These are phyloP conservation scores for Camponotus vicinus DNA, from an alignment of 1,140 invertebrate species.

Conservation along the genomic window DNA sequence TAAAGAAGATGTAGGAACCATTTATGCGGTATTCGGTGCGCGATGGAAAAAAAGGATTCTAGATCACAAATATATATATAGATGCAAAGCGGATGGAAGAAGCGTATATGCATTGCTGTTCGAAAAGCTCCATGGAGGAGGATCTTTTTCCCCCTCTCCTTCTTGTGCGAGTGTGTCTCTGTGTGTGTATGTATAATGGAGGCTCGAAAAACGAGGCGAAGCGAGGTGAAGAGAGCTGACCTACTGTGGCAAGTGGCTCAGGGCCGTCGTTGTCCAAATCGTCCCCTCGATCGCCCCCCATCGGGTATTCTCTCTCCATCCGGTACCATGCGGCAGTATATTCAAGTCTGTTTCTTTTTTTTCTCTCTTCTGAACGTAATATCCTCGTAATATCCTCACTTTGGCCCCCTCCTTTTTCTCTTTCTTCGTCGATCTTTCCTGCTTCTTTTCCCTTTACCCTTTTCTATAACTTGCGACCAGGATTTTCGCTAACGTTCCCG, in stretches of 20 bases:
- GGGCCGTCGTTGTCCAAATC: slow-evolving; percentile 84
- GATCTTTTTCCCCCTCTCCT: slow-evolving; percentile 33
- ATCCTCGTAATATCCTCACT: slow-evolving; percentile 54
- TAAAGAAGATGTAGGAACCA: not conserved
- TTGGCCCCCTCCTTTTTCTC: slow-evolving; percentile 24
- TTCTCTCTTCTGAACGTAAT: slow-evolving; percentile 44
- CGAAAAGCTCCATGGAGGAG: slow-evolving; percentile 51
- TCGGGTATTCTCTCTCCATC: slow-evolving; percentile 63
- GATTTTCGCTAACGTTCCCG: slow-evolving; percentile 5
- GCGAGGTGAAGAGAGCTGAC: slow-evolving; percentile 83
- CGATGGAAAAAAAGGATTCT: not conserved
- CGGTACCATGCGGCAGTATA: slow-evolving; percentile 71
- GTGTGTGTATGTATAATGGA: slow-evolving; percentile 73
- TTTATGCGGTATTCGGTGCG: not conserved
- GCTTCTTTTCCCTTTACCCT: slow-evolving; percentile 17
- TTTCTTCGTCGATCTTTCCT: slow-evolving; percentile 4
- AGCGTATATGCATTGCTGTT: slow-evolving; percentile 26
- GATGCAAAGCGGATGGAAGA: not conserved
- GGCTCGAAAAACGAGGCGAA: slow-evolving; percentile 81
- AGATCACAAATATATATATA: not conserved
- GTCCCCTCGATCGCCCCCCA: slow-evolving; percentile 62
- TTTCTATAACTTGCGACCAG: slow-evolving; percentile 12
- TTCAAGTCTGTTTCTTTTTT: slow-evolving; percentile 59
- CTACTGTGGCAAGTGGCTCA: slow-evolving; percentile 85
- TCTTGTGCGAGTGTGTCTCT: not conserved